A percentile compares a stretch with the other conserved stretches of the same genome.
phyloP scores from a whole-genome alignment of 2,113 vertebrate genomes.

The Ovis aries region DNA sequence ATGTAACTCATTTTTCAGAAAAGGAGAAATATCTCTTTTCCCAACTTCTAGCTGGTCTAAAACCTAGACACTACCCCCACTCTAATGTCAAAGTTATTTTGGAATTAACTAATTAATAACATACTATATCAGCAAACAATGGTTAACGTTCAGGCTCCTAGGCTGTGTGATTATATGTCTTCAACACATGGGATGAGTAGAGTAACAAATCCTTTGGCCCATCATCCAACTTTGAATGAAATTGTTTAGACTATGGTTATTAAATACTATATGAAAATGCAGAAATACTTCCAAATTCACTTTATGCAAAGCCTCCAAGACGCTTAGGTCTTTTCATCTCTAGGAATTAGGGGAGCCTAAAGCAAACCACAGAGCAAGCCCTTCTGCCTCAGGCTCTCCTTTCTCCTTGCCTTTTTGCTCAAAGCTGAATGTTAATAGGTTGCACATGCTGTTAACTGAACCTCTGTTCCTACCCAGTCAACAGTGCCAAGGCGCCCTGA shows the following conservation, averaged over 20 bases:
- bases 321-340: constrained; percentile 55
- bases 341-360: constrained; percentile 38
- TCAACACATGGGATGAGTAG: constrained; percentile 1
- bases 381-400: constrained; percentile 35
- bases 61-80: background rate
- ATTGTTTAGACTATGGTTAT: constrained; percentile 43
- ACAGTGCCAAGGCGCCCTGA: constrained; percentile 53
- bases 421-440: constrained; percentile 57
- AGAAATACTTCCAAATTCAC: constrained; percentile 53
- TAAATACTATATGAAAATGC: constrained; percentile 60
- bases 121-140: background rate
- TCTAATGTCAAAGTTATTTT: constrained; percentile 34
- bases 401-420: constrained; percentile 23
- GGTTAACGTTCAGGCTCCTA: background rate
- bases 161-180: constrained; percentile 22
- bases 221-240: constrained; percentile 27
- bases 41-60: background rate
- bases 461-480: background rate
- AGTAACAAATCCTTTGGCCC: constrained; percentile 40
- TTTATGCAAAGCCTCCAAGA: constrained; percentile 36
- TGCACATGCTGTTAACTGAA: constrained; percentile 53
- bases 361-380: constrained; percentile 47
- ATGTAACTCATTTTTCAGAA: constrained; percentile 21
- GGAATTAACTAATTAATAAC: constrained; percentile 42
- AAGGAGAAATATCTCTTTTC: background rate